Conservation (phyloP, 1,140 invertebrate species). For the Lepidurus arcticus region DNA sequence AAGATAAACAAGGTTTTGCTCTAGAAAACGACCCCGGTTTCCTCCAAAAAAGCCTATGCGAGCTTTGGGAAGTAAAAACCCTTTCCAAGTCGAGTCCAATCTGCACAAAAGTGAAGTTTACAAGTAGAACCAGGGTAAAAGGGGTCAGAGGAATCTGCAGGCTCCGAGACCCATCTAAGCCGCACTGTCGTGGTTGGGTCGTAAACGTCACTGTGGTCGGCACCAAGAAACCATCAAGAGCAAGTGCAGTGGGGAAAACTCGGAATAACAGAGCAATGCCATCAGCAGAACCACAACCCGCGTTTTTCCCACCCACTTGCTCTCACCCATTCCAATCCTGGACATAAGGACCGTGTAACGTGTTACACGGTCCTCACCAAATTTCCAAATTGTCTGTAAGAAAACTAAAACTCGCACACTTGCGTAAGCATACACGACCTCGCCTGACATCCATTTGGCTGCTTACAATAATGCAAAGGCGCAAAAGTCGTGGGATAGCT, state of each 20-base stretch:
- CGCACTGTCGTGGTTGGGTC: background rate
- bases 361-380: background rate
- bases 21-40: too few species aligned
- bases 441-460: too few species aligned
- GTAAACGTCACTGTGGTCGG: background rate
- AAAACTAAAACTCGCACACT: too few species aligned
- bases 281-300: constrained; percentile 6
- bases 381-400: background rate
- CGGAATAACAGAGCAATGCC: background rate
- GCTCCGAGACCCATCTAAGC: background rate
- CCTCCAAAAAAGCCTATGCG: too few species aligned
- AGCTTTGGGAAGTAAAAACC: background rate
- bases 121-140: background rate
- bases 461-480: too few species aligned
- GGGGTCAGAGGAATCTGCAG: background rate
- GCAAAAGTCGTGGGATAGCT: too few species aligned
- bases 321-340: background rate
- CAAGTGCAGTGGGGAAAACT: constrained; percentile 1
- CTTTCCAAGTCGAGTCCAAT: background rate
- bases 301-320: background rate
- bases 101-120: constrained; percentile 1
- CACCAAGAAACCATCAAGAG: constrained; percentile 8
- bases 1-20: too few species aligned
- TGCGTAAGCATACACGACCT: too few species aligned
- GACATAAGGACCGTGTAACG: background rate